Evolutionary conservation across 2,888 invertebrate genomes (phyloP), one percentile per base, ranked within the genome.

Genomic region (Atethmia centrago): DNA sequence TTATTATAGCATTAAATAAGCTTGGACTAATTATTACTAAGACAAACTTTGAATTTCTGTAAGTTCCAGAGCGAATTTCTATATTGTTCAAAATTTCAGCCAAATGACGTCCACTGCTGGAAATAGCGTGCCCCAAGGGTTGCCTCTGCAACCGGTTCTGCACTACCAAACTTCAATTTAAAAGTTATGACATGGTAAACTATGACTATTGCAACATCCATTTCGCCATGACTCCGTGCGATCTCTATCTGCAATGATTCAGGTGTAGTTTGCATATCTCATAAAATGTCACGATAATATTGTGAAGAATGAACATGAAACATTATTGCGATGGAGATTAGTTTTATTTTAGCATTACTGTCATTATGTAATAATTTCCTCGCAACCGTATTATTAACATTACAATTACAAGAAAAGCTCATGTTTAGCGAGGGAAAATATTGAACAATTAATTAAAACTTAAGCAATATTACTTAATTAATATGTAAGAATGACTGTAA

Each of bases 271-370:
- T 42, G 55, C 36, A 74, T 74, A 59, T 45, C 36, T n/a, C 28
- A 36, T 74, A 51, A 74, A 42, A 16, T 7, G 4, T 2, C 31
- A 31, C 8, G 73, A 42, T 72, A 72, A 47, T 12, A 42, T 5
- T 25, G 21, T 59, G n/a, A 9, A n/a, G 10, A 61, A 61, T 40
- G 4, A 19, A 61, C 14, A 19, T 40, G 40, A n/a, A n/a, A 40
- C 40, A 40, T 31, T 28, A 51, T 42, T 51, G n/a, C 12, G 19
- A 25, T 36, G 10, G 36, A 45, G 0, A 42, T 55, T 28, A 25
- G 12, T 28, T n/a, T 21, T n/a, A 40, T 47, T 72, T 55, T 47
- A 16, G 14, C 16, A 16, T 71, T 12, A 8, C n/a, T 53, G 8
- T n/a, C 4, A 28, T 40, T 42, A 51, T 4, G 12, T 70, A n/a